Evolutionary conservation across 2,797 vertebrate genomes (phyloP).

Genomic region (Hippoglossus hippoglossus): DNA sequence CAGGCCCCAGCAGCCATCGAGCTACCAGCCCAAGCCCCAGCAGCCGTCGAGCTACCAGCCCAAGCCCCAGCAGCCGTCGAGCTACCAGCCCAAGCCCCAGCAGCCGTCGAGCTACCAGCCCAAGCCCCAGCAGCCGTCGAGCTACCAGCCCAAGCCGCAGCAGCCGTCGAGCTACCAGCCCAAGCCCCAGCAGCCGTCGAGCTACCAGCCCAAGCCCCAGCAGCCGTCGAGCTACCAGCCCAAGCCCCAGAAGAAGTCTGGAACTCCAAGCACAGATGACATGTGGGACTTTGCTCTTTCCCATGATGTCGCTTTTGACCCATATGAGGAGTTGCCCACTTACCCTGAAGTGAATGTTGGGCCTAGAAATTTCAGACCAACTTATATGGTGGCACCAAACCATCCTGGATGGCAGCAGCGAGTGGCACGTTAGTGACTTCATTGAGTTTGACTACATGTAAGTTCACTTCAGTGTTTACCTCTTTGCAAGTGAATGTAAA

Average conservation of each 20-base stretch:
- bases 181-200: background rate
- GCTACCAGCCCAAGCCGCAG: no score
- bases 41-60: no score
- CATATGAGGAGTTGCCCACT: background rate
- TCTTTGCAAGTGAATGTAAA: background rate
- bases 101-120: background rate
- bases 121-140: background rate
- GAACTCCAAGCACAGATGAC: background rate
- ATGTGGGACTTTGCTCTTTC: background rate
- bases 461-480: background rate
- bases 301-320: background rate
- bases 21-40: background rate
- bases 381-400: background rate
- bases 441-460: background rate
- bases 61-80: no score
- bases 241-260: background rate
- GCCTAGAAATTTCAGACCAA: background rate
- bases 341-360: background rate
- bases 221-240: background rate
- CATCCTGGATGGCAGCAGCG: background rate
- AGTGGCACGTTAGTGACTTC: no score
- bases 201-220: no score
- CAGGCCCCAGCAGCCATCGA: no score
- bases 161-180: background rate
- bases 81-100: no score